These are phyloP conservation scores for Mus spretus DNA, from an alignment of 2,797 vertebrate species.

Conservation along the genomic window DNA sequence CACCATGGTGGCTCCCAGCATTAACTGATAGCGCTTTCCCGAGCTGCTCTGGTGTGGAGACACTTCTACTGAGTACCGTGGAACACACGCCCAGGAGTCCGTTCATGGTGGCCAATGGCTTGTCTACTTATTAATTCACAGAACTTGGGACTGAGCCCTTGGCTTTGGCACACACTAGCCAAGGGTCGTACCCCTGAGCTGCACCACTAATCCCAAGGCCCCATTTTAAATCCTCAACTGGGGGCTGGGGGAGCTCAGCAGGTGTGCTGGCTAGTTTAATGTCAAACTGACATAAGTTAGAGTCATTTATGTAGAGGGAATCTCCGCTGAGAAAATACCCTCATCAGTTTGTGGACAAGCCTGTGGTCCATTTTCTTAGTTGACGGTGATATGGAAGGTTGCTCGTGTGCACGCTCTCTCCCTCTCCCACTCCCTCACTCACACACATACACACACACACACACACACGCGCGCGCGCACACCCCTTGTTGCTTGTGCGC, in stretches of 20 bases:
- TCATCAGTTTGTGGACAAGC: background rate
- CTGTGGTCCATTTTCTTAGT: background rate
- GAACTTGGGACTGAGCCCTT: background rate
- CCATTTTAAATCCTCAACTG: background rate
- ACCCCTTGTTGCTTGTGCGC: background rate
- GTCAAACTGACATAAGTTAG: background rate
- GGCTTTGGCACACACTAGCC: background rate
- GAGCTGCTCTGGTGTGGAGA: background rate
- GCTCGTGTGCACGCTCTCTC: too few species aligned
- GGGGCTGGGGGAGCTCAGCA: too few species aligned
- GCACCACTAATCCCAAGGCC: background rate
- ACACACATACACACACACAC: background rate
- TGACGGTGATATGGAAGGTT: background rate
- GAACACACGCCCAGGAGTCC: background rate
- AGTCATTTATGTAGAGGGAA: background rate
- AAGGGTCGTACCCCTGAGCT: background rate
- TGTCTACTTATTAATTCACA: background rate
- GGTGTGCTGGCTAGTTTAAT: background rate
- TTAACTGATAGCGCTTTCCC: background rate
- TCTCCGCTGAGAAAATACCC: background rate
- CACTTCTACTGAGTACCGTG: background rate
- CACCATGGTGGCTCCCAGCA: too few species aligned
- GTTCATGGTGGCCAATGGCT: background rate
- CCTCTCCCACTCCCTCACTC: too few species aligned
- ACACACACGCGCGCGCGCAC: background rate